Base-by-base conservation (phyloP, 1,140 invertebrate genomes). In the Nixonia krombeini region DNA sequence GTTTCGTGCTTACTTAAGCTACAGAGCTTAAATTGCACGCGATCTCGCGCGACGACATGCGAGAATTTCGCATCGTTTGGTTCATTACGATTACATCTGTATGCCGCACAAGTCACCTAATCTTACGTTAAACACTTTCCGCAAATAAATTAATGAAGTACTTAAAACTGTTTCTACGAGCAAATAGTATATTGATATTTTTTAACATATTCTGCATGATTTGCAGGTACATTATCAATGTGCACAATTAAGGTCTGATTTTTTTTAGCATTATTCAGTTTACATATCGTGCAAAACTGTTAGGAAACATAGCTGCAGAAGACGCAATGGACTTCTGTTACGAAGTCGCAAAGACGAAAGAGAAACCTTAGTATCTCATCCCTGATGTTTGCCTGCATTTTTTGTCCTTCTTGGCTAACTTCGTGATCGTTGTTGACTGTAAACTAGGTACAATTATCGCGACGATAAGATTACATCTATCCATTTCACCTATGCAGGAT, bases 21-120 rank as follows among this genome's bases (percentile, higher is more conserved):
- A 57, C 46, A 56, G 74, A 76, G 76, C 76, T 79, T 81, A 80
- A 72, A 81, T 78, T 53, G 70, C 79, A 81, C 79, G 80, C 80
- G 70, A 82, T 52, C 68, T 65, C 72, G 47, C 55, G 51, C 62
- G 56, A 49, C 62, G 63, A 67, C 68, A 71, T 72, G 68, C 68
- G 47, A 73, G 28, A 28, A 69, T 69, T 72, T 72, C 53, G 46
- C 70, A 65, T 64, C 57, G 57, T 52, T 65, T 68, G 42, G 31
- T 35, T 42, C 17, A 15, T n/a, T 23, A n/a, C 37, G 35, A 41
- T 41, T 26, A 29, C 42, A 45, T 51, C 33, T 51, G 10, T 26
- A 18, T 40, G 23, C 23, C 35, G 28, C 37, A 16, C 29, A 21
- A 25, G 33, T 21, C 26, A n/a, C 25, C 10, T 26, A n/a, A n/a